phyloP scores from a whole-genome alignment of 2,113 vertebrate genomes.

The Dasypus novemcinctus region DNA sequence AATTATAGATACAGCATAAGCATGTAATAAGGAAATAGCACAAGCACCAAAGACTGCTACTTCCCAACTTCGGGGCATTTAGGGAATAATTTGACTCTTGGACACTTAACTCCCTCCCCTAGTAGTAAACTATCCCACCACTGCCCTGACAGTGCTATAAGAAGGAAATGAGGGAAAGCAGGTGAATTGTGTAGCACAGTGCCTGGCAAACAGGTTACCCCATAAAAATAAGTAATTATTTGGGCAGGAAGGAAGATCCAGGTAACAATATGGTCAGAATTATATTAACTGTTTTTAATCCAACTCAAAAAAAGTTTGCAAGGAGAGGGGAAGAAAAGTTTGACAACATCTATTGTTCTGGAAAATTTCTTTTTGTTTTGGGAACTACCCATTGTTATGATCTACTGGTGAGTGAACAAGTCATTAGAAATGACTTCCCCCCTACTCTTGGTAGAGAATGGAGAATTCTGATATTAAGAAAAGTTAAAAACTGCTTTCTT shows the following conservation, averaged over 20 bases:
- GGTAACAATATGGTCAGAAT: neutral
- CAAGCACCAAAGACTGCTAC: neutral
- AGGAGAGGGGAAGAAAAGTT: neutral
- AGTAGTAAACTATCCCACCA: neutral
- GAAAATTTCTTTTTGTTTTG: conserved; percentile 18
- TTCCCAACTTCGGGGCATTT: neutral
- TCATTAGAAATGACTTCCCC: neutral
- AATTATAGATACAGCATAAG: neutral
- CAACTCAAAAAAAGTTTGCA: neutral
- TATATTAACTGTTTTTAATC: neutral
- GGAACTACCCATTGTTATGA: neutral
- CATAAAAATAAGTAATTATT: neutral
- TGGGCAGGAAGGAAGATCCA: neutral
- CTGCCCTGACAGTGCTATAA: neutral
- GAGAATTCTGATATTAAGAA: neutral
- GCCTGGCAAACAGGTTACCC: neutral
- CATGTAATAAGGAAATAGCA: neutral
- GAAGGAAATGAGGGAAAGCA: neutral
- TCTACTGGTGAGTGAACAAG: neutral
- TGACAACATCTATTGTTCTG: neutral
- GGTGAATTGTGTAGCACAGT: neutral
- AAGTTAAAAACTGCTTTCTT: neutral
- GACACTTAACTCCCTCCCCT: neutral
- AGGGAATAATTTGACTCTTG: no score
- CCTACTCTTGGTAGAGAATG: neutral